phyloP scores from a whole-genome alignment of 2,113 vertebrate genomes.

The Phalacrocorax pelagicus region DNA sequence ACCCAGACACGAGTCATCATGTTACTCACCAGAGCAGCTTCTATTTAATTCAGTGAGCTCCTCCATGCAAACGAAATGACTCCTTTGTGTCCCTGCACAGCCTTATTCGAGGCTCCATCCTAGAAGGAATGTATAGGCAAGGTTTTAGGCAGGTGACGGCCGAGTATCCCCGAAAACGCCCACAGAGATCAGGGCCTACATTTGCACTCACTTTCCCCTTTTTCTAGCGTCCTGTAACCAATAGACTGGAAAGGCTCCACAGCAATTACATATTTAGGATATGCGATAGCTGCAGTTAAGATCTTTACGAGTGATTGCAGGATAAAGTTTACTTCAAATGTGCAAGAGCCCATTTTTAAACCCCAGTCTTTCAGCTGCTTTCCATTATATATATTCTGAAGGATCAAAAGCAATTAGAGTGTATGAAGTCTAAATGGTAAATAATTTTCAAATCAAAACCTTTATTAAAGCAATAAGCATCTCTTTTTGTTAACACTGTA shows the following conservation, averaged over 20 bases:
- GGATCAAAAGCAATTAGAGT: conserved; percentile 62
- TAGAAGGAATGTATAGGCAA: fast-evolving
- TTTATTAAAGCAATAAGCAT: conserved; percentile 32
- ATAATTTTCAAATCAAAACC: conserved; percentile 59
- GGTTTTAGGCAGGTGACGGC: background rate
- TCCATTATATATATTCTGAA: conserved; percentile 39
- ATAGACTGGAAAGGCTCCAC: conserved; percentile 49
- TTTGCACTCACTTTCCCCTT: background rate
- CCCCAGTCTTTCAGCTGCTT: conserved; percentile 41
- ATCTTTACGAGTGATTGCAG: conserved; percentile 49
- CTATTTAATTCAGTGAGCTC: background rate
- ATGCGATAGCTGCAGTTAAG: conserved; percentile 57
- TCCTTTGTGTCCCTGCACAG: background rate
- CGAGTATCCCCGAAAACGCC: background rate
- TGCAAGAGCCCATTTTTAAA: conserved; percentile 59
- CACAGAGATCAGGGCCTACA: background rate
- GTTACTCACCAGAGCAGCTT: background rate
- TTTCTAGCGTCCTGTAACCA: conserved; percentile 2
- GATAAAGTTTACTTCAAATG: conserved; percentile 59
- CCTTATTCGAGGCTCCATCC: background rate
- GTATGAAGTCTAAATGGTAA: conserved; percentile 26
- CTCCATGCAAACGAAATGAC: background rate
- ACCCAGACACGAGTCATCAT: background rate
- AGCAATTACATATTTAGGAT: conserved; percentile 57
- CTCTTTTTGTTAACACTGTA: conserved; percentile 10